Conservation (phyloP, 2,888 invertebrate genomes). For the Digitonthophagus gazella region DNA sequence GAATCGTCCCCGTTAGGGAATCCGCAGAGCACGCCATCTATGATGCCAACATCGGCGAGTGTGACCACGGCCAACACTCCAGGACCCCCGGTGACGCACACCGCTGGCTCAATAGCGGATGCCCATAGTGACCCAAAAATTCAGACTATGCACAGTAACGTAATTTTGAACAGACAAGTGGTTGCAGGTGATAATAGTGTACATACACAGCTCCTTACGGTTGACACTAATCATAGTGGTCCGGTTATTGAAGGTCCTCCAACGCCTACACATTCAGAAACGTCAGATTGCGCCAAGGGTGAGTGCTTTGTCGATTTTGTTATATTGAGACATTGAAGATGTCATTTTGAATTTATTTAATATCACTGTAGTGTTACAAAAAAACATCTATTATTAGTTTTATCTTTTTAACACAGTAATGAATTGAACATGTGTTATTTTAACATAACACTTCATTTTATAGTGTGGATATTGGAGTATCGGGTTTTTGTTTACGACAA, state of each 20-base stretch:
- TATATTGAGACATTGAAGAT: neutral
- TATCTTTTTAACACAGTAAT: no score
- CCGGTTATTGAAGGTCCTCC: constrained; percentile 63
- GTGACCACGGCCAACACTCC: constrained; percentile 51
- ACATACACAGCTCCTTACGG: constrained; percentile 52
- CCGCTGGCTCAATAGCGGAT: constrained; percentile 22
- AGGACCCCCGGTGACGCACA: constrained; percentile 39
- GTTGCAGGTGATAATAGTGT: constrained; percentile 41
- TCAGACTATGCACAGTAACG: constrained; percentile 37
- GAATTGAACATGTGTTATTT: no score
- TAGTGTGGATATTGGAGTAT: no score
- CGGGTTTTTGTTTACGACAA: no score
- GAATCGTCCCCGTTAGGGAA: constrained; percentile 41
- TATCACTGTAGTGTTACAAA: neutral
- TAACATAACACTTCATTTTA: no score
- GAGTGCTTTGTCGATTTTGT: constrained; percentile 41
- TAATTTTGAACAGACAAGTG: constrained; percentile 30
- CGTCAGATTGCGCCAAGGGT: constrained; percentile 66
- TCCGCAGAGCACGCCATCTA: constrained; percentile 35
- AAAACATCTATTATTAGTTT: neutral
- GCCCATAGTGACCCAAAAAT: constrained; percentile 37
- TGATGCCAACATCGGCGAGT: constrained; percentile 46
- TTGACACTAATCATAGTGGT: constrained; percentile 50
- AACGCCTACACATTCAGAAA: constrained; percentile 76
- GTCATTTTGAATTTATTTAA: no score